phyloP scores from a whole-genome alignment of 2,888 invertebrate species.

The Tortrix viridana region DNA sequence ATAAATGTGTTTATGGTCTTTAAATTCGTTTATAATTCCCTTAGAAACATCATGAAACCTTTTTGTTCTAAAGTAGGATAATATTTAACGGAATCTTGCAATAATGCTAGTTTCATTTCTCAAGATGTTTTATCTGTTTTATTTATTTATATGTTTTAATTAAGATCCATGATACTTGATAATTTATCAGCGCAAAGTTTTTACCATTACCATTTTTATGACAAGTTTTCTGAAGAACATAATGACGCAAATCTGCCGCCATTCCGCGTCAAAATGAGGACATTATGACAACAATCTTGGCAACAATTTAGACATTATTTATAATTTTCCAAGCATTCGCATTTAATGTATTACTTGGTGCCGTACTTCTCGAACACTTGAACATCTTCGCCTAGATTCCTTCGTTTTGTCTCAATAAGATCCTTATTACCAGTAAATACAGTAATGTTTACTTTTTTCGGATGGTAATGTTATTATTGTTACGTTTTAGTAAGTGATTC shows the following conservation, averaged over 20 bases:
- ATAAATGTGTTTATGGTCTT: constrained; percentile 10
- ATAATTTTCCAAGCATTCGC: constrained; percentile 42
- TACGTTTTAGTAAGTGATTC: constrained; percentile 72
- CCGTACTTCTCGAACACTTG: constrained; percentile 35
- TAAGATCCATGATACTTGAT: no score
- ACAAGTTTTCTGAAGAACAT: constrained; percentile 20
- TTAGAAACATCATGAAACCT: no score
- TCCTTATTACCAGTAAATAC: constrained; percentile 38
- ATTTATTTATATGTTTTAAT: no score
- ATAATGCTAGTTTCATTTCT: no score
- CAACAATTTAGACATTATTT: constrained; percentile 39
- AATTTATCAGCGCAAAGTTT: neutral
- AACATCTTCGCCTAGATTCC: constrained; percentile 1
- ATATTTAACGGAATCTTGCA: no score
- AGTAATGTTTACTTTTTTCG: constrained; percentile 22
- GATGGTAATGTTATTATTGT: constrained; percentile 47
- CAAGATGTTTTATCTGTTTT: no score
- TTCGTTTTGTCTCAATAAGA: neutral
- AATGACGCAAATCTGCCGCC: constrained; percentile 19
- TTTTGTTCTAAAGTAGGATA: no score
- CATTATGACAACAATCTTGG: constrained; percentile 38
- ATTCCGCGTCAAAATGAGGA: constrained; percentile 31
- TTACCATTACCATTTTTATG: constrained; percentile 33
- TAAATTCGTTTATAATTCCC: neutral
- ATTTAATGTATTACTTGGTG: constrained; percentile 40